Evolutionary conservation across 2,797 vertebrate species (phyloP), one percentile per base, ranked within the genome.

Genomic region (Megalops cyprinoides): DNA sequence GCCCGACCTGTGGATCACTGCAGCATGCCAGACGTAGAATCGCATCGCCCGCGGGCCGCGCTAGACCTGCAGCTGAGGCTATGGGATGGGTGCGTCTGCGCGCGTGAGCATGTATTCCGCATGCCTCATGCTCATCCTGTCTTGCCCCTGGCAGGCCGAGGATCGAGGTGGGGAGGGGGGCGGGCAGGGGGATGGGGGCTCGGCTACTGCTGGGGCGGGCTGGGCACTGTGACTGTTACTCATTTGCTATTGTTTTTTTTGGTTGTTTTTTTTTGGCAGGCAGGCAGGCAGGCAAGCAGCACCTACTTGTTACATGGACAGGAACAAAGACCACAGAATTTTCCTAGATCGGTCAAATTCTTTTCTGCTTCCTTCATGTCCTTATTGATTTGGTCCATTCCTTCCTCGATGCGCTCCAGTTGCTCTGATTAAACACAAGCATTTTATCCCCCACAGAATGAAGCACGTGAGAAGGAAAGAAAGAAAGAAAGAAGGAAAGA

Each of bases 301-400:
- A 99, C 98, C 97, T 99, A 99, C 98, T 99, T 99, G 97, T 99
- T 99, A 97, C 98, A 99, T 95, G 98, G 98, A 97, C 98, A 99
- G 97, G 97, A 97, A 96, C 98, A 99, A 96, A 99, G 98, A 97
- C 98, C 98, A 98, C 98, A 99, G 97, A 99, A 99, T 96, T 99
- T 99, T 97, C 98, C 98, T 98, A 99, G 98, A 96, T 99, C 97
- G 96, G 98, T 98, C 97, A 99, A 98, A 98, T 99, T 99, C 97
- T 99, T 99, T 98, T 99, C 98, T 97, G 98, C 98, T 97, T 99
- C 98, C 97, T 99, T 99, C 98, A 99, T 99, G 96, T 99, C 98
- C 97, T 99, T 99, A 98, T 99, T 99, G 97, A 99, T 99, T 97
- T 99, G 98, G 96, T 99, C 98, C 97, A 99, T 99, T 96, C 98